Percentiles rank a stretch among this genome's conserved stretches.
These are phyloP conservation scores for Apotomis capreana DNA, from an alignment of 2,888 invertebrate genomes.

Conservation along the genomic window DNA sequence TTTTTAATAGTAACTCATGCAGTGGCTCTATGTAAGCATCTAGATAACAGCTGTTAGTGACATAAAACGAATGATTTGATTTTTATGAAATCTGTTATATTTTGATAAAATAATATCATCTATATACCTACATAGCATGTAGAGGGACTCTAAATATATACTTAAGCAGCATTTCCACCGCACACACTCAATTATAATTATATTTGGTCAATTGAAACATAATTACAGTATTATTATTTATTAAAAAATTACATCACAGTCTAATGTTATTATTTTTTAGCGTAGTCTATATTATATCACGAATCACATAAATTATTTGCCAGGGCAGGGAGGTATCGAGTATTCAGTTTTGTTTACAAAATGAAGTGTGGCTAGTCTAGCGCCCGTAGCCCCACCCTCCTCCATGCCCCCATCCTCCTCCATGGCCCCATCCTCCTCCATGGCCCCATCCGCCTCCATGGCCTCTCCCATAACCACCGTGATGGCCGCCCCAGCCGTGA, in stretches of 20 bases:
- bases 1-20: too few relatives aligned
- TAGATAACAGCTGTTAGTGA: too few relatives aligned
- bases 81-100: too few relatives aligned
- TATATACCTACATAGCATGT: too few relatives aligned
- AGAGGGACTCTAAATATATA: too few relatives aligned
- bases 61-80: too few relatives aligned
- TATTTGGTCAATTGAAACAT: background rate
- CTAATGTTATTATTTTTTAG: background rate
- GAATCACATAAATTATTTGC: background rate
- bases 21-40: too few relatives aligned
- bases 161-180: too few relatives aligned
- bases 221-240: conserved; percentile 3
- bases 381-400: conserved; percentile 1
- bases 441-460: background rate
- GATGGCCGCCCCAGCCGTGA: background rate
- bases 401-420: conserved; percentile 6
- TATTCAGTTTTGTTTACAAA: background rate
- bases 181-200: too few relatives aligned
- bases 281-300: background rate
- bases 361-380: background rate
- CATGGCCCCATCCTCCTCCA: background rate
- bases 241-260: conserved; percentile 13
- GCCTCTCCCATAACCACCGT: background rate
- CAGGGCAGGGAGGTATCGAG: background rate
- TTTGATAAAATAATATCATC: too few relatives aligned